Conservation (phyloP, 2,888 invertebrate genomes). For the Antheraea yamamai region DNA sequence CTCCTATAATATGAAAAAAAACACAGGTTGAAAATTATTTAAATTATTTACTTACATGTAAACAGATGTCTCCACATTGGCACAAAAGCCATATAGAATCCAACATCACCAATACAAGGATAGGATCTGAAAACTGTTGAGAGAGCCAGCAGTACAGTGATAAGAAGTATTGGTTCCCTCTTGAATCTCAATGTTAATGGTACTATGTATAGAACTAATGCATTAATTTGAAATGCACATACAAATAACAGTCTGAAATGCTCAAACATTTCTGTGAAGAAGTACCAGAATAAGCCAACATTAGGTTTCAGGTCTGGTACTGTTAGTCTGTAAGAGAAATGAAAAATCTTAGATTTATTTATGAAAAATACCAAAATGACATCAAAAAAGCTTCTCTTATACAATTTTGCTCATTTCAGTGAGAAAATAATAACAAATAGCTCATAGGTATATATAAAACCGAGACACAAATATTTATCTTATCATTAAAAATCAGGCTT, state of each 20-base stretch:
- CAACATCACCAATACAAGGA: constrained; percentile 97
- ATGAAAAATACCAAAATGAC: not conserved
- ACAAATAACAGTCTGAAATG: constrained; percentile 98
- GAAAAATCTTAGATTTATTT: not conserved
- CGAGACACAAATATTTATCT: too few species aligned
- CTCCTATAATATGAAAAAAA: not conserved
- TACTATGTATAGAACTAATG: constrained; percentile 93
- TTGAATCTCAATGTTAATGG: constrained; percentile 92
- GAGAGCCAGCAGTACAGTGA: constrained; percentile 90
- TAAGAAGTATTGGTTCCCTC: constrained; percentile 90
- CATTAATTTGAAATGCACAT: constrained; percentile 98
- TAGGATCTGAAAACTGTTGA: constrained; percentile 97
- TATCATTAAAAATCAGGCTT: too few species aligned
- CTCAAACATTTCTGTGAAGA: constrained; percentile 99
- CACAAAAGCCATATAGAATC: constrained; percentile 93
- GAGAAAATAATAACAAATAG: too few species aligned
- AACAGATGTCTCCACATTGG: constrained; percentile 96
- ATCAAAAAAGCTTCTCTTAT: not conserved
- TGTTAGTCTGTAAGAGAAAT: constrained; percentile 85
- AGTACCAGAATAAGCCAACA: constrained; percentile 99
- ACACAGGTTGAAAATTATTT: not conserved
- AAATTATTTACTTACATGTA: constrained; percentile 85
- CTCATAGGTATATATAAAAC: too few species aligned
- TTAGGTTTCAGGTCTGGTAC: constrained; percentile 98
- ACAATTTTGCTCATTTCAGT: not conserved